phyloP scores from a whole-genome alignment of 2,113 vertebrate species.

The Phoenicopterus ruber region DNA sequence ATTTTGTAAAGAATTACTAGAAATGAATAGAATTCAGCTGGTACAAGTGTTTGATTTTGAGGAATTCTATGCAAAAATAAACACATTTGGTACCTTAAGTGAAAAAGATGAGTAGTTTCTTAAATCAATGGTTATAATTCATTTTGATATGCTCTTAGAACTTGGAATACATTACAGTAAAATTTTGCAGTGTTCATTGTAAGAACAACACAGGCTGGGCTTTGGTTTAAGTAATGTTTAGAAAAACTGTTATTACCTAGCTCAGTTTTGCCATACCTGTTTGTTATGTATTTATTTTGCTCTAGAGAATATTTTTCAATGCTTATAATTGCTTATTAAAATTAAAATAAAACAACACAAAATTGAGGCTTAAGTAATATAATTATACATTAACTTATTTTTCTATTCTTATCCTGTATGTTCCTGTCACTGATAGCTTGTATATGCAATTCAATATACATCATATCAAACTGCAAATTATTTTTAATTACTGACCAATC shows the following conservation, averaged over 20 bases:
- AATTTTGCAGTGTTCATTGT: background rate
- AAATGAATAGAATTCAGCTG: background rate
- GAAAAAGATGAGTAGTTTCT: background rate
- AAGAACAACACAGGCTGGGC: background rate
- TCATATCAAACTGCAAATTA: background rate
- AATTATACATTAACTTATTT: background rate
- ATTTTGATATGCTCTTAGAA: background rate
- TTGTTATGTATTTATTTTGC: background rate
- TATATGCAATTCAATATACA: background rate
- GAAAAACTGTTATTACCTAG: background rate
- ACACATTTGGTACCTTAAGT: background rate
- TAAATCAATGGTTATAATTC: background rate
- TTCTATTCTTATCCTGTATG: background rate
- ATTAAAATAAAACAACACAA: background rate
- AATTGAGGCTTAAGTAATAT: background rate
- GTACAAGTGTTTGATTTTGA: background rate
- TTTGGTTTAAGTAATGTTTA: background rate
- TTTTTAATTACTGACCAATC: constrained; percentile 67
- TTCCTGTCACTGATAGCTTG: background rate
- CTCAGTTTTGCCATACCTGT: background rate
- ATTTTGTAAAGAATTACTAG: background rate
- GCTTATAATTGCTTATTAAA: background rate
- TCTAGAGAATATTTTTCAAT: background rate
- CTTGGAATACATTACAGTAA: background rate
- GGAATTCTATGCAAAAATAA: background rate